A percentile compares a stretch with the other conserved stretches of the same genome.
Evolutionary conservation across 2,797 vertebrate genomes (phyloP).

Genomic region (Pseudochirops cupreus): DNA sequence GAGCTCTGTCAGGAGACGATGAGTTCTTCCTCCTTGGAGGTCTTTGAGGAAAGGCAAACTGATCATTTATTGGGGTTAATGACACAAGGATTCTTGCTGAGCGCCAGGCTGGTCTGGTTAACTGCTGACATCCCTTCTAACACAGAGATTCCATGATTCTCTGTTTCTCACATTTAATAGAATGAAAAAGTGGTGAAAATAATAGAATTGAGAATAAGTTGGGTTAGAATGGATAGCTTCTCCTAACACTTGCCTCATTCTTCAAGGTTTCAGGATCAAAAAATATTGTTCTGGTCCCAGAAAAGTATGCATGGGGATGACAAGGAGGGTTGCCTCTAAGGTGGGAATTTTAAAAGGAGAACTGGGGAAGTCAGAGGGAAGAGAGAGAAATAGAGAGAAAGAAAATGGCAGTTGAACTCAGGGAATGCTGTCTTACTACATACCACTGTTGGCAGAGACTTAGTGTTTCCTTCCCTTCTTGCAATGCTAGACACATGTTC

Average conservation of each 20-base stretch:
- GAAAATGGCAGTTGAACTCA: background rate
- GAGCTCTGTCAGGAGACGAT: background rate
- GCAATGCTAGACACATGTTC: background rate
- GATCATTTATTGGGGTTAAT: background rate
- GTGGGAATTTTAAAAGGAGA: background rate
- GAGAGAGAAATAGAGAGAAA: background rate
- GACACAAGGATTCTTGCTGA: background rate
- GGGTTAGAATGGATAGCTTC: background rate
- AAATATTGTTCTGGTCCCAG: background rate
- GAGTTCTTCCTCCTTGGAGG: background rate
- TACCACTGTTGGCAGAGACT: background rate
- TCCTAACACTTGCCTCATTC: background rate
- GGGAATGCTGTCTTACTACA: background rate
- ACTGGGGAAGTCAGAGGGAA: background rate
- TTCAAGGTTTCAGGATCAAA: background rate
- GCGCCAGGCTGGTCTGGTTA: background rate
- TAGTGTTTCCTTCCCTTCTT: background rate
- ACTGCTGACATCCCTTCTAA: background rate
- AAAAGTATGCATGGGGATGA: background rate
- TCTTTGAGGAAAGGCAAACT: background rate
- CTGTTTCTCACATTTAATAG: background rate
- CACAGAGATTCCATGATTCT: background rate
- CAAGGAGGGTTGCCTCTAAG: background rate
- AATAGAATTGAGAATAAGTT: background rate
- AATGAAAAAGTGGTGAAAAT: background rate